A percentile compares a stretch with the other conserved stretches of the same genome.
These are phyloP conservation scores for Hypomecis atomaria DNA, from an alignment of 2,888 invertebrate genomes.

Conservation along the genomic window DNA sequence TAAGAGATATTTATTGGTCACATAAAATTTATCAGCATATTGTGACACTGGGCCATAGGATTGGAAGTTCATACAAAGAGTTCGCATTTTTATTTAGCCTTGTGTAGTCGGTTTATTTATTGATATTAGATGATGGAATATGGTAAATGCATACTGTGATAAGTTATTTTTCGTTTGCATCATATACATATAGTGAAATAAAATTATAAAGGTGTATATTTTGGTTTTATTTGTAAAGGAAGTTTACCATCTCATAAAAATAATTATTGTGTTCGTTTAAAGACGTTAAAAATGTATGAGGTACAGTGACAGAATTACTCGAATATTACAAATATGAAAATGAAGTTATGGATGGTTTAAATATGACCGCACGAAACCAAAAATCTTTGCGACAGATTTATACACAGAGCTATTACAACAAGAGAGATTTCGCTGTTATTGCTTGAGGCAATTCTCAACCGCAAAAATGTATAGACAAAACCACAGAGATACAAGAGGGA, in stretches of 20 bases:
- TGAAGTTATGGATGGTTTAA: too few species aligned
- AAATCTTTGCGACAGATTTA: not conserved
- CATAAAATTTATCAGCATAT: not conserved
- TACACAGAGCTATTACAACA: too few species aligned
- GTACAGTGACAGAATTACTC: too few species aligned
- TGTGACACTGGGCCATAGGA: not conserved
- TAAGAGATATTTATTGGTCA: not conserved
- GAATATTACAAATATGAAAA: too few species aligned
- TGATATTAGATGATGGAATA: constrained; percentile 42
- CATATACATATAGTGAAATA: constrained; percentile 51
- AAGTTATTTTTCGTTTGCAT: constrained; percentile 64
- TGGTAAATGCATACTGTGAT: constrained; percentile 67
- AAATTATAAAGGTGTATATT: constrained; percentile 49
- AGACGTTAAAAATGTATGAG: too few species aligned
- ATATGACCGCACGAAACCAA: not conserved
- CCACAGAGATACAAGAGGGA: too few species aligned
- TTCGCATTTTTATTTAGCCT: constrained; percentile 53
- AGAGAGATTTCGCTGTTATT: too few species aligned
- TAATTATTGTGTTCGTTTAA: too few species aligned
- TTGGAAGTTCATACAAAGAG: constrained; percentile 55
- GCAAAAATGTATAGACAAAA: too few species aligned
- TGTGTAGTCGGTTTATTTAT: constrained; percentile 42
- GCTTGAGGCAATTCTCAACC: too few species aligned
- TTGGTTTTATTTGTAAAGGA: constrained; percentile 43
- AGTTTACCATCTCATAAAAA: not conserved